A percentile compares a stretch with the other conserved stretches of the same genome.
Evolutionary conservation across 2,888 invertebrate genomes (phyloP).

Genomic region (Tenthredo livida): DNA sequence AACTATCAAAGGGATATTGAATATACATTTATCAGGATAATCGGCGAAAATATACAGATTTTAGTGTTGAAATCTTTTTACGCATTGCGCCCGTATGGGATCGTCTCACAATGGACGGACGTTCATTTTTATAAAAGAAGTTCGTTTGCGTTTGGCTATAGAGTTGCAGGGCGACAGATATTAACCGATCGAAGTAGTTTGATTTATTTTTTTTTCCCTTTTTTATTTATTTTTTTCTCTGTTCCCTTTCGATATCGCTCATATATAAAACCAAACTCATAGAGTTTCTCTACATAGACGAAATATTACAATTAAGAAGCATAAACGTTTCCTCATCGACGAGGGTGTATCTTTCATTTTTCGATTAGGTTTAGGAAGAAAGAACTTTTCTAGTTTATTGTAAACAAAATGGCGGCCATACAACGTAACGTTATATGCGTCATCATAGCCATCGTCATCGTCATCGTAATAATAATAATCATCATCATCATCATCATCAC

Average conservation of each 20-base stretch:
- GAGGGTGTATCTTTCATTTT: neutral
- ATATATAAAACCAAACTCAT: neutral
- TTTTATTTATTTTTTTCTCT: neutral
- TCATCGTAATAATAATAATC: too few relatives aligned
- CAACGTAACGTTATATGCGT: conserved; percentile 37
- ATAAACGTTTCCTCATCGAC: neutral
- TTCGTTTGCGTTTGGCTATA: neutral
- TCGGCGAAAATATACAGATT: neutral
- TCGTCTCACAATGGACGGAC: neutral
- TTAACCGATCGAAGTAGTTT: neutral
- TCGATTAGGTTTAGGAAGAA: neutral
- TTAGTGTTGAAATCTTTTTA: conserved; percentile 18
- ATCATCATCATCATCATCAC: too few relatives aligned
- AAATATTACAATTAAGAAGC: neutral
- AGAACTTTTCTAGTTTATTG: neutral
- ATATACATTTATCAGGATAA: neutral
- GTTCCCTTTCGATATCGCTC: neutral
- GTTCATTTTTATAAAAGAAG: neutral
- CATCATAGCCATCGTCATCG: too few relatives aligned
- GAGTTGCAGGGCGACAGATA: neutral
- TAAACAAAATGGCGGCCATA: conserved; percentile 33
- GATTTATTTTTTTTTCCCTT: neutral
- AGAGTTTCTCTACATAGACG: neutral
- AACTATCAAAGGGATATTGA: neutral
- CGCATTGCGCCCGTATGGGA: neutral